These are phyloP conservation scores for Gasterosteus aculeatus DNA, from an alignment of 2,113 vertebrate genomes.

Conservation along the genomic window DNA sequence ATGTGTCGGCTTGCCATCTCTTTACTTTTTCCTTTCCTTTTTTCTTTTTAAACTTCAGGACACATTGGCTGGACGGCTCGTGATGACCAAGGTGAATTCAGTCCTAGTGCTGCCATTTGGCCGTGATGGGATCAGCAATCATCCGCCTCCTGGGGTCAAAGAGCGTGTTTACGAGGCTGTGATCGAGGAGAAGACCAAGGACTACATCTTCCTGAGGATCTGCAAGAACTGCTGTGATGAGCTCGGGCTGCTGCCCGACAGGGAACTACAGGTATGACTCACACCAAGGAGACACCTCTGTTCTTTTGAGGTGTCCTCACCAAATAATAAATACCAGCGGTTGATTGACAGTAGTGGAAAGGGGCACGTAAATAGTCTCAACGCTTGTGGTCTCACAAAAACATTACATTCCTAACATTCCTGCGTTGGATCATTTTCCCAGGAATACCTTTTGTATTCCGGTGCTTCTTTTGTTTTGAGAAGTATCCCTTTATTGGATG, in stretches of 20 bases:
- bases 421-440: conserved; percentile 1
- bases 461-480: conserved; percentile 8
- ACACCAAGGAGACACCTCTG: background rate
- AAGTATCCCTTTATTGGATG: conserved; percentile 23
- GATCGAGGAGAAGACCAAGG: conserved; percentile 99
- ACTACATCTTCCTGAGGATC: conserved; percentile 98
- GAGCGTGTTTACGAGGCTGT: conserved; percentile 97
- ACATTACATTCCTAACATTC: too few species aligned
- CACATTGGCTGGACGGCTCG: conserved; percentile 95
- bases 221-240: conserved; percentile 97
- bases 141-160: conserved; percentile 91
- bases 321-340: background rate
- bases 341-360: background rate
- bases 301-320: background rate
- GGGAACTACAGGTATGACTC: conserved; percentile 90
- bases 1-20: background rate
- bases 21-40: background rate
- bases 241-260: conserved; percentile 89
- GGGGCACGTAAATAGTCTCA: background rate
- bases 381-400: conserved; percentile 5
- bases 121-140: conserved; percentile 83
- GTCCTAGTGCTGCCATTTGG: conserved; percentile 93
- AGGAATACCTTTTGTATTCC: conserved; percentile 19
- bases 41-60: conserved; percentile 73
- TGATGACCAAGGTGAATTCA: conserved; percentile 99